These are phyloP conservation scores for Dromius quadrimaculatus DNA, from an alignment of 2,888 invertebrate species.

Conservation along the genomic window DNA sequence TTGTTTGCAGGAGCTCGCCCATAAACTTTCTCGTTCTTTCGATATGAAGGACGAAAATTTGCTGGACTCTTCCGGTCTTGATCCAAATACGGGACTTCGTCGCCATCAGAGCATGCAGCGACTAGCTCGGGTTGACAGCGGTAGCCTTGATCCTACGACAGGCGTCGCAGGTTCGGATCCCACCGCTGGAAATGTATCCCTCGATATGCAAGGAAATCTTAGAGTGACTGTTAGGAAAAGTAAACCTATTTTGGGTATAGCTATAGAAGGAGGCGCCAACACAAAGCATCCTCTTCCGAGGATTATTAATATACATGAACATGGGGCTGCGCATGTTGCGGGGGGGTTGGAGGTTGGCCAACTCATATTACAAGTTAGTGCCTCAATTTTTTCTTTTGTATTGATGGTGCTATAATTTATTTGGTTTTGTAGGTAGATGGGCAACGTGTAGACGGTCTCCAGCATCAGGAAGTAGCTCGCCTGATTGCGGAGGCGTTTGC, in stretches of 20 bases:
- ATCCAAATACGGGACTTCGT: constrained; percentile 72
- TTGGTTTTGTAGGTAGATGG: constrained; percentile 69
- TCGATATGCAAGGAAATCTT: constrained; percentile 89
- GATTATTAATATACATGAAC: constrained; percentile 96
- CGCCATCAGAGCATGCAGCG: constrained; percentile 84
- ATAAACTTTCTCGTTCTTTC: constrained; percentile 88
- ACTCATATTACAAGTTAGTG: constrained; percentile 83
- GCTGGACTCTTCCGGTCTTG: constrained; percentile 73
- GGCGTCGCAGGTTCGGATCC: constrained; percentile 65
- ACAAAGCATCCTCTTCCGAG: constrained; percentile 94
- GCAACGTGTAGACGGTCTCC: constrained; percentile 80
- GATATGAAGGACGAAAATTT: constrained; percentile 89
- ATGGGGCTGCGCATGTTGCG: constrained; percentile 93
- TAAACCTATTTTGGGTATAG: constrained; percentile 94
- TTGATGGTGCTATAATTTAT: background rate
- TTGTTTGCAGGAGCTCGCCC: constrained; percentile 80
- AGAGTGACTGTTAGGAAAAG: constrained; percentile 92
- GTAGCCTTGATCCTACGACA: constrained; percentile 62
- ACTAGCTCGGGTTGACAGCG: constrained; percentile 69
- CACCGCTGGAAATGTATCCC: constrained; percentile 72
- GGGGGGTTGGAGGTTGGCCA: constrained; percentile 95
- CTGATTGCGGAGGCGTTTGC: constrained; percentile 95
- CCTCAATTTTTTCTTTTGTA: background rate
- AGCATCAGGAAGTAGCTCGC: constrained; percentile 91
- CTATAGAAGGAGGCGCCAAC: constrained; percentile 97